Base-by-base conservation (phyloP, 2,888 invertebrate species). In the Actias luna region DNA sequence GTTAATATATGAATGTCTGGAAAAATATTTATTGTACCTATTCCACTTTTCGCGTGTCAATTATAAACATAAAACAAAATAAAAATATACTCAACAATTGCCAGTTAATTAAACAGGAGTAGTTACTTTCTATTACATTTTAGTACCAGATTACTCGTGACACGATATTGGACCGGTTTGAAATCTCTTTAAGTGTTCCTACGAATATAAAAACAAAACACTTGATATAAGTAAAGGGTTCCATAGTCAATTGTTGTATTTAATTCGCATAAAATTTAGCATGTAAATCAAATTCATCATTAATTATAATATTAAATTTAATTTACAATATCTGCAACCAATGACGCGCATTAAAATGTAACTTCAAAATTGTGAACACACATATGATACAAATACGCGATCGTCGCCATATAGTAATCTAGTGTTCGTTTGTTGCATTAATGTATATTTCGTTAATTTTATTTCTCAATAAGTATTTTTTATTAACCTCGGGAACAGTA, bases 81-180 rank as follows among this genome's bases (percentile, higher is more conserved):
- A 22, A 12, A 25, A 50, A 22, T 25, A 8, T 22, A 50, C 22
- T 12, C 22, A 50, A 69, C 55, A 55, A 55, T 29, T 16, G 29
- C 29, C 63, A 69, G 67, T 62, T 73, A 72, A 71, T 74, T 69
- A 73, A 75, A 70, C 66, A 66, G 59, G 62, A 59, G 36, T 67
- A 65, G 67, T 68, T 62, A 70, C 75, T 75, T 73, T 76, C 75
- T 73, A 73, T 68, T 64, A 66, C 63, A 63, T 60, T 69, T 63
- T 62, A 55, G 59, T 60, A 59, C 39, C 63, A 60, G 63, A 60
- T 62, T 57, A 55, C 31, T 60, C 65, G 63, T 71, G 71, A 66
- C 64, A 63, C 46, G 39, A 25, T 2, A 46, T 73, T 76, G 75
- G 73, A 55, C 55, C 55, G 55, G 55, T 55, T 55, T 29, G 14